Conservation (phyloP, 2,797 vertebrate species). For the Xerus rutilus region DNA sequence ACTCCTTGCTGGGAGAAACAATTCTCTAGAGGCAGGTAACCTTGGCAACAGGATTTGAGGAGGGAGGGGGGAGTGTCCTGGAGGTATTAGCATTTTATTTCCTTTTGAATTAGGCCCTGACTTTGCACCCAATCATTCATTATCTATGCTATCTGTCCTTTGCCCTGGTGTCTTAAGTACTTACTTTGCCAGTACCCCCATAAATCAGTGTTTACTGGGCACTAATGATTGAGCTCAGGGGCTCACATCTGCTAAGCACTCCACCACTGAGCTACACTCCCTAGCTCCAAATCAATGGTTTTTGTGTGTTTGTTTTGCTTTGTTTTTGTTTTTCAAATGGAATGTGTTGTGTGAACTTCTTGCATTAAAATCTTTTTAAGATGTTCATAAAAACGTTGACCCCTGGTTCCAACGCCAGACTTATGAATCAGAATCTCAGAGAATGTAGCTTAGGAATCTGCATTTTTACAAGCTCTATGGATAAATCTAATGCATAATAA, state of each 20-base stretch:
- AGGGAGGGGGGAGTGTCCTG: too few species aligned
- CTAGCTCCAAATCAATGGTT: not conserved
- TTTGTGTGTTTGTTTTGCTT: not conserved
- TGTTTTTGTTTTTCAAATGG: not conserved
- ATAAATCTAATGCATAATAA: not conserved
- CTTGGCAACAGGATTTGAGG: too few species aligned
- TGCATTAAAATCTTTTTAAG: not conserved
- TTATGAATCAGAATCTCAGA: not conserved
- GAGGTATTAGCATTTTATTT: too few species aligned
- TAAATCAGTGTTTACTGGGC: not conserved
- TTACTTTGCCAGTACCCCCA: not conserved
- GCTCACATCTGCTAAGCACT: not conserved
- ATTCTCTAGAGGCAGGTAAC: too few species aligned
- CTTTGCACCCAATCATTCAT: too few species aligned
- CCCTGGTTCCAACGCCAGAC: not conserved
- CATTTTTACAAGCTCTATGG: not conserved
- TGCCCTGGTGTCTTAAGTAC: not conserved
- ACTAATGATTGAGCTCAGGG: not conserved
- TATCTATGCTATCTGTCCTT: too few species aligned
- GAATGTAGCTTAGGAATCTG: not conserved
- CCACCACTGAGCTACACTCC: not conserved
- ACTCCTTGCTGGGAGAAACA: too few species aligned
- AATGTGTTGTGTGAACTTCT: not conserved
- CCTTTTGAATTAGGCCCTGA: too few species aligned
- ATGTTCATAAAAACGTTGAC: constrained; percentile 11